Conservation (phyloP, 2,797 vertebrate genomes). For the Serranus cabrilla region DNA sequence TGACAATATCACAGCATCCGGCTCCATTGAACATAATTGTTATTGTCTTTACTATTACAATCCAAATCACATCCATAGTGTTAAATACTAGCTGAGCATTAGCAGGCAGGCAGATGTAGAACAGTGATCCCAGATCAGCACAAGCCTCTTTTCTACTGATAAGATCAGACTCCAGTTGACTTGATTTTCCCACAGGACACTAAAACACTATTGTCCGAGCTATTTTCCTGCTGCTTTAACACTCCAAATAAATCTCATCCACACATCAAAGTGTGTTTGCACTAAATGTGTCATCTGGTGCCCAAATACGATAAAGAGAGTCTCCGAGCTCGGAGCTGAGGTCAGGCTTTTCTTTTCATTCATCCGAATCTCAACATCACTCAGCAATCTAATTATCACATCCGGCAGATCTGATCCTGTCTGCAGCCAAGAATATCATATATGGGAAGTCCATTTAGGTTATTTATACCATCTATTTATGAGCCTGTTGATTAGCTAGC, state of each 20-base stretch:
- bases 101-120: no score
- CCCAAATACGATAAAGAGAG: constrained; percentile 63
- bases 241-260: constrained; percentile 65
- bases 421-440: constrained; percentile 29
- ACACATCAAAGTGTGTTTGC: constrained; percentile 63
- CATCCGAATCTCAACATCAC: constrained; percentile 45
- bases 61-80: no score
- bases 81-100: no score
- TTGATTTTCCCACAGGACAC: constrained; percentile 41
- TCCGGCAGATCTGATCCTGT: constrained; percentile 68
- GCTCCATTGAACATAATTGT: no score
- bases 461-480: constrained; percentile 62
- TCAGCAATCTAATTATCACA: constrained; percentile 78
- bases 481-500: constrained; percentile 69
- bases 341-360: constrained; percentile 49
- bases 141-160: background rate
- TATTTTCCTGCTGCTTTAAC: constrained; percentile 55
- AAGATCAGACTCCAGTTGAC: constrained; percentile 34
- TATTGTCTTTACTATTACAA: no score
- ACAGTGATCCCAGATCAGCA: no score
- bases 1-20: no score
- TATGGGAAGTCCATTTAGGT: constrained; percentile 43
- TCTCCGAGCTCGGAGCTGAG: constrained; percentile 46
- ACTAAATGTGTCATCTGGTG: constrained; percentile 66
- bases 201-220: constrained; percentile 33